A percentile compares a stretch with the other conserved stretches of the same genome.
Conservation (phyloP, 2,113 vertebrate genomes). For the Erythrocebus patas region DNA sequence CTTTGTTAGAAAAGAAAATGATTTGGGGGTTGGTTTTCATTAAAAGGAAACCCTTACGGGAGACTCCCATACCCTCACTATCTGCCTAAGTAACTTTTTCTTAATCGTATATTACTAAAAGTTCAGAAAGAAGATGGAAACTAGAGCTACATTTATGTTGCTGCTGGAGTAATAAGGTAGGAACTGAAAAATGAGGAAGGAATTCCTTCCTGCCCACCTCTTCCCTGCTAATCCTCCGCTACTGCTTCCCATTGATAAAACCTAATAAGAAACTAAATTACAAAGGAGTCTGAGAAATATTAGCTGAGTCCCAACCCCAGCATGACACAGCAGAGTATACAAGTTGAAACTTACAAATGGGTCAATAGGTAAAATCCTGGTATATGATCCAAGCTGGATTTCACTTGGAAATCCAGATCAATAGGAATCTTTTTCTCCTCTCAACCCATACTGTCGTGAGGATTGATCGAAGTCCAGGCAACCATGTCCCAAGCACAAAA, state of each 20-base stretch:
- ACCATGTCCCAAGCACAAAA: neutral
- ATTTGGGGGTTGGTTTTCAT: no score
- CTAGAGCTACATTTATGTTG: neutral
- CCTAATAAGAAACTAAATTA: neutral
- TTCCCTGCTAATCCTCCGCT: neutral
- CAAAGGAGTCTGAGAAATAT: neutral
- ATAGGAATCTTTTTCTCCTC: neutral
- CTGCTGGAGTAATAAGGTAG: neutral
- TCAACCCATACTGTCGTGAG: neutral
- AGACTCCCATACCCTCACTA: no score
- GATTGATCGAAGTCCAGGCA: neutral
- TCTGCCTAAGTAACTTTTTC: no score
- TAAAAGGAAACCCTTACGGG: no score
- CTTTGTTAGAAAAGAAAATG: no score
- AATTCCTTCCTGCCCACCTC: neutral
- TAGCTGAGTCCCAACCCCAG: neutral
- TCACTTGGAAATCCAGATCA: neutral
- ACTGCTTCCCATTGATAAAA: neutral
- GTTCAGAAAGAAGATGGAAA: neutral
- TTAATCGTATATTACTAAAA: no score
- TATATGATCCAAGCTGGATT: neutral
- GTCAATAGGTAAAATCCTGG: neutral
- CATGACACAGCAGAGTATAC: neutral
- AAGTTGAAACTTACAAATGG: neutral
- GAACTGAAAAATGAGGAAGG: neutral